phyloP scores from a whole-genome alignment of 2,113 vertebrate species.

The Brienomyrus brachyistius region DNA sequence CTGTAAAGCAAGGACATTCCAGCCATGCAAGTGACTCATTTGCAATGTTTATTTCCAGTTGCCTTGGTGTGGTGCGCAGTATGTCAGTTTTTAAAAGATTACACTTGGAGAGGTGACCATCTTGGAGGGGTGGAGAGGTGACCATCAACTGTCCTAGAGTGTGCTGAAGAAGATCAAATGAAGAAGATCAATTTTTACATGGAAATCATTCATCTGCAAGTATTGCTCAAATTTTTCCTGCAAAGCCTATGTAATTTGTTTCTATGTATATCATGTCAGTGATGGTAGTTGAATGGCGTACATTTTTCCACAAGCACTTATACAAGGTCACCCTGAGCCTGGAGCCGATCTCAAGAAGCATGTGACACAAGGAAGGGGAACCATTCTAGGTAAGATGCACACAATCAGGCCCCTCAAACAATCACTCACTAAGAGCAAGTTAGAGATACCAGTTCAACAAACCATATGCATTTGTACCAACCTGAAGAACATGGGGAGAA shows the following conservation, averaged over 20 bases:
- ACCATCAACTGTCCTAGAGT: constrained; percentile 33
- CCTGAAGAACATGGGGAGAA: not conserved
- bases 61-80: constrained; percentile 28
- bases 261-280: not conserved
- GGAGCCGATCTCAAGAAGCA: not conserved
- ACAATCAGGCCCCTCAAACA: not conserved
- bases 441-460: not conserved
- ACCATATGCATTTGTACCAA: not conserved
- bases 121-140: not conserved
- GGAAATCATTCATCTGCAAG: not conserved
- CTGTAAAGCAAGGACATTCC: constrained; percentile 68
- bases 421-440: not conserved
- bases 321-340: not conserved
- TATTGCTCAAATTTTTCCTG: not conserved
- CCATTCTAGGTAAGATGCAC: not conserved
- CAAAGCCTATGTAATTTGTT: not conserved
- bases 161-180: constrained; percentile 32
- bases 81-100: constrained; percentile 33
- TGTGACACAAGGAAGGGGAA: not conserved
- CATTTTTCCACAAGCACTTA: not conserved
- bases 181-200: constrained; percentile 21
- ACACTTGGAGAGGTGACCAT: constrained; percentile 21
- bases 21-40: constrained; percentile 50
- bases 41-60: constrained; percentile 47
- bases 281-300: not conserved